These are phyloP conservation scores for Willowsia nigromaculata DNA, from an alignment of 2,888 invertebrate species.

Conservation along the genomic window DNA sequence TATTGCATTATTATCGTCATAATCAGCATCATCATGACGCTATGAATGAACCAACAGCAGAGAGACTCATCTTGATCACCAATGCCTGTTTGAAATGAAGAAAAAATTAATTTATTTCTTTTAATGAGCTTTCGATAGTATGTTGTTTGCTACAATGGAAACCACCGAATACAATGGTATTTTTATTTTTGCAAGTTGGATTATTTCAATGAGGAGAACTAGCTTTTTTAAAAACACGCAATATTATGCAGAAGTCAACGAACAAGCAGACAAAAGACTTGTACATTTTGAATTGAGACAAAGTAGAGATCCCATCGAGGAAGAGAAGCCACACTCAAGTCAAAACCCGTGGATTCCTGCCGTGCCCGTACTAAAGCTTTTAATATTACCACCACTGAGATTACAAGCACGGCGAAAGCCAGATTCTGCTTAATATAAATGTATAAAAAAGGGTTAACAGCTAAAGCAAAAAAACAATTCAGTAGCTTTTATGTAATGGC, in stretches of 20 bases:
- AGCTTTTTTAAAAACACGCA: not conserved
- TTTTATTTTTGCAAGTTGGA: conserved; percentile 36
- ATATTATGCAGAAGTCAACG: conserved; percentile 45
- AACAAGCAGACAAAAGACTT: conserved; percentile 45
- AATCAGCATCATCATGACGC: not conserved
- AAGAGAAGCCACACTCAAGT: conserved; percentile 44
- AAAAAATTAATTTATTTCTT: conserved; percentile 45
- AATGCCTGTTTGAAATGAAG: not conserved
- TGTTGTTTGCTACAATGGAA: not conserved
- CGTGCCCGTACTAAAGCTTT: conserved; percentile 46
- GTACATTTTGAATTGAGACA: conserved; percentile 33
- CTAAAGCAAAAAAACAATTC: conserved; percentile 26
- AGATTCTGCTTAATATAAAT: not conserved
- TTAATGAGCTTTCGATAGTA: conserved; percentile 55
- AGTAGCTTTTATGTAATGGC: conserved; percentile 40
- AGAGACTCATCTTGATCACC: not conserved
- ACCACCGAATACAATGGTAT: conserved; percentile 28
- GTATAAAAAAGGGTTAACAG: conserved; percentile 3
- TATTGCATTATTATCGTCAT: conserved; percentile 14
- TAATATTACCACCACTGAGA: conserved; percentile 60
- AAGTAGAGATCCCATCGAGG: conserved; percentile 47
- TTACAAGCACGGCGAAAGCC: conserved; percentile 59
- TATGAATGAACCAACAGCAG: too few relatives aligned
- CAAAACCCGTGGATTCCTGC: conserved; percentile 39
- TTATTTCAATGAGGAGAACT: not conserved